Evolutionary conservation across 2,797 vertebrate genomes (phyloP).

Genomic region (Melanotaenia maccullochi): DNA sequence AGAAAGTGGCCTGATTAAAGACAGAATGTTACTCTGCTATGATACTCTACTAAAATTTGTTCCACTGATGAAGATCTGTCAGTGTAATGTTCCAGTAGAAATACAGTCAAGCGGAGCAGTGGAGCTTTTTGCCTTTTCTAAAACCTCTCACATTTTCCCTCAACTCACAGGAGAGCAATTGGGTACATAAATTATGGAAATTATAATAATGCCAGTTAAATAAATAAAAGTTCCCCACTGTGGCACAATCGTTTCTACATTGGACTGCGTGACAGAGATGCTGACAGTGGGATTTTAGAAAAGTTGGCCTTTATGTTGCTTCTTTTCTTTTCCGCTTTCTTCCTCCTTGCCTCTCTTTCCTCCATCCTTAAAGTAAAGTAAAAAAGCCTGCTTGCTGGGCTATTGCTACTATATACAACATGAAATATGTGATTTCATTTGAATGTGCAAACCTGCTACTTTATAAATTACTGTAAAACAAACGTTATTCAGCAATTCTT

Average conservation of each 20-base stretch:
- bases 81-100: conserved; percentile 36
- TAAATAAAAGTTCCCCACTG: conserved; percentile 34
- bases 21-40: conserved; percentile 33
- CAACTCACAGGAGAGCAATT: conserved; percentile 26
- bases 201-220: conserved; percentile 64
- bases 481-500: neutral
- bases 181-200: conserved; percentile 68
- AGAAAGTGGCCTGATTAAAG: conserved; percentile 49
- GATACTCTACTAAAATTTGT: conserved; percentile 41
- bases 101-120: neutral
- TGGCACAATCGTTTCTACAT: conserved; percentile 51
- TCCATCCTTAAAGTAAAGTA: conserved; percentile 19
- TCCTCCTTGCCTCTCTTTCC: neutral
- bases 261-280: conserved; percentile 49
- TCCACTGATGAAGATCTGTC: conserved; percentile 55
- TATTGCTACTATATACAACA: conserved; percentile 29
- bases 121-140: conserved; percentile 40
- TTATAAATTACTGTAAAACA: conserved; percentile 20
- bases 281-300: conserved; percentile 60
- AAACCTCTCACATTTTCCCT: conserved; percentile 52
- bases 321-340: conserved; percentile 16
- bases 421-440: conserved; percentile 27
- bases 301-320: conserved; percentile 18
- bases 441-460: conserved; percentile 15
- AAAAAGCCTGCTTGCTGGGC: conserved; percentile 23